These are phyloP conservation scores for Netelia melanura DNA, from an alignment of 2,888 invertebrate species.

Conservation along the genomic window DNA sequence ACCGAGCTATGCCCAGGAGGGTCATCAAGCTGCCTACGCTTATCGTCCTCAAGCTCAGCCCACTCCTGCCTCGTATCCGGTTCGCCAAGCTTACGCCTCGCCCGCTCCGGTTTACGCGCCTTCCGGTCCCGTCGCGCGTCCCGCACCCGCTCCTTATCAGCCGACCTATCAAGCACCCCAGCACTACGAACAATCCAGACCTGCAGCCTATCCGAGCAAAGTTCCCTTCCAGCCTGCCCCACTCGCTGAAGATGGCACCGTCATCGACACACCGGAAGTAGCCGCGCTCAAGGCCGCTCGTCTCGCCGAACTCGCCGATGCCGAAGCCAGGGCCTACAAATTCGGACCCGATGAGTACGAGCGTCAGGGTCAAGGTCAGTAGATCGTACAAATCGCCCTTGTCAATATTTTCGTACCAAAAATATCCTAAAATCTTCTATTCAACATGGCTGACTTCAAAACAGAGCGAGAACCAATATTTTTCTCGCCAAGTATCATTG, in stretches of 20 bases:
- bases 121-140: constrained; percentile 59
- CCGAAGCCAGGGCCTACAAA: constrained; percentile 83
- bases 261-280: constrained; percentile 83
- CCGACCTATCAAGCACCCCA: constrained; percentile 61
- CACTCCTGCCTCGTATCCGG: constrained; percentile 64
- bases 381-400: neutral
- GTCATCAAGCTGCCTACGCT: constrained; percentile 67
- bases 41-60: constrained; percentile 65
- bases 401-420: neutral
- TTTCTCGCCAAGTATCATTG: neutral
- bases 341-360: constrained; percentile 76
- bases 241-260: constrained; percentile 83
- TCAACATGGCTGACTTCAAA: neutral
- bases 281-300: constrained; percentile 82
- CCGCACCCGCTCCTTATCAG: constrained; percentile 65
- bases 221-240: constrained; percentile 81
- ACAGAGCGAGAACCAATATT: neutral
- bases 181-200: constrained; percentile 69
- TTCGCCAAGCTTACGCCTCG: constrained; percentile 65
- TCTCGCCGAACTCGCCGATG: constrained; percentile 82
- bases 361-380: constrained; percentile 75
- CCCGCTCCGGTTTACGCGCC: constrained; percentile 70
- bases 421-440: neutral
- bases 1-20: constrained; percentile 67
- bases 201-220: constrained; percentile 72